These are phyloP conservation scores for Sipha maydis DNA, from an alignment of 2,888 invertebrate species.

Conservation along the genomic window DNA sequence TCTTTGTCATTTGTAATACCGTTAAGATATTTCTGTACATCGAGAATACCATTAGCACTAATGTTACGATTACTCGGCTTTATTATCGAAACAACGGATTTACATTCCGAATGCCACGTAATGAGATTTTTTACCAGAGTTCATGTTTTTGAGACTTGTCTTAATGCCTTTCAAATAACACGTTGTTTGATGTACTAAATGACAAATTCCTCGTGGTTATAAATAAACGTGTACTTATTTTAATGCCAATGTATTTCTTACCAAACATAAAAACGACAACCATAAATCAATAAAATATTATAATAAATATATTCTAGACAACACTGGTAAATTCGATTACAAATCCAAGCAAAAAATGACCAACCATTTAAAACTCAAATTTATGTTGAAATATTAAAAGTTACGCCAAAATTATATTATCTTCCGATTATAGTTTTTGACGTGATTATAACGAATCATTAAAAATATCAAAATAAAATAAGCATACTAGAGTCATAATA, in stretches of 20 bases:
- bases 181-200: not conserved
- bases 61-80: not conserved
- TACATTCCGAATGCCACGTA: not conserved
- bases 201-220: not conserved
- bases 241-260: conserved; percentile 5
- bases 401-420: not conserved
- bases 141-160: not conserved
- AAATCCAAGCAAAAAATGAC: not conserved
- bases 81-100: not conserved
- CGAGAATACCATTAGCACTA: not conserved
- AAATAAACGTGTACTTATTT: conserved; percentile 9
- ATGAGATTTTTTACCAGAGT: not conserved
- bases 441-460: no score
- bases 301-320: not conserved
- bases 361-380: not conserved
- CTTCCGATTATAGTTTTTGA: no score
- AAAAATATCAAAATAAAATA: no score
- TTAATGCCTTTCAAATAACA: not conserved
- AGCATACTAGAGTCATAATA: no score
- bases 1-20: not conserved
- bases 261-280: not conserved
- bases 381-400: not conserved
- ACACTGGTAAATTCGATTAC: not conserved
- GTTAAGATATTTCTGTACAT: not conserved
- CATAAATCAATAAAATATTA: not conserved